A percentile compares a stretch with the other conserved stretches of the same genome.
Evolutionary conservation across 2,888 invertebrate genomes (phyloP).

Genomic region (Phragmatobia fuliginosa): DNA sequence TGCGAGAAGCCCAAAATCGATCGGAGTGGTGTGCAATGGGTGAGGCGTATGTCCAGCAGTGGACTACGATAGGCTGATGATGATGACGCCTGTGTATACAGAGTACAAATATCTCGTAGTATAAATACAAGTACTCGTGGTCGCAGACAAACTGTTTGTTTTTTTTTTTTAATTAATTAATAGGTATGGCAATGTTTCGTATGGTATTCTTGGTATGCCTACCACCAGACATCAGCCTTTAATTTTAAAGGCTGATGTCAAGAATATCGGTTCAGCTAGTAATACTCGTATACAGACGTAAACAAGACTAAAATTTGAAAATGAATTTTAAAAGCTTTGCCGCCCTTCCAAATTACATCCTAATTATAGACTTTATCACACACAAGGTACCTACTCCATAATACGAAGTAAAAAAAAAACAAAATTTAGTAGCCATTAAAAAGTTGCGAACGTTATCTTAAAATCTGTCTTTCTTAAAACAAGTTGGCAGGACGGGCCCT

Average conservation of each 20-base stretch:
- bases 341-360: constrained; percentile 13
- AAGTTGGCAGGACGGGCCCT: constrained; percentile 51
- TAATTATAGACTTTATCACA: constrained; percentile 28
- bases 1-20: no score
- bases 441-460: constrained; percentile 60
- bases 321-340: no score
- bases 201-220: no score
- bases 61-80: no score
- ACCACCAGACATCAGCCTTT: no score
- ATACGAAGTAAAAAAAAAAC: constrained; percentile 35
- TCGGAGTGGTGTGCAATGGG: no score
- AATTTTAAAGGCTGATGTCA: no score
- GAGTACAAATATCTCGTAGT: neutral
- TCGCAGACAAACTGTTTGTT: neutral
- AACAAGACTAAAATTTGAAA: neutral
- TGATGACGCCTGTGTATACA: no score
- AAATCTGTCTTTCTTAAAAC: constrained; percentile 58
- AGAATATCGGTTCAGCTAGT: neutral
- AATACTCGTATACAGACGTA: neutral
- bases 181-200: no score
- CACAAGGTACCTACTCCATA: constrained; percentile 27
- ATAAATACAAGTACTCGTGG: neutral
- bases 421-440: constrained; percentile 46
- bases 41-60: no score
- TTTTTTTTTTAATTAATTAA: neutral